These are phyloP conservation scores for Eurois occulta DNA, from an alignment of 2,888 invertebrate genomes.

Conservation along the genomic window DNA sequence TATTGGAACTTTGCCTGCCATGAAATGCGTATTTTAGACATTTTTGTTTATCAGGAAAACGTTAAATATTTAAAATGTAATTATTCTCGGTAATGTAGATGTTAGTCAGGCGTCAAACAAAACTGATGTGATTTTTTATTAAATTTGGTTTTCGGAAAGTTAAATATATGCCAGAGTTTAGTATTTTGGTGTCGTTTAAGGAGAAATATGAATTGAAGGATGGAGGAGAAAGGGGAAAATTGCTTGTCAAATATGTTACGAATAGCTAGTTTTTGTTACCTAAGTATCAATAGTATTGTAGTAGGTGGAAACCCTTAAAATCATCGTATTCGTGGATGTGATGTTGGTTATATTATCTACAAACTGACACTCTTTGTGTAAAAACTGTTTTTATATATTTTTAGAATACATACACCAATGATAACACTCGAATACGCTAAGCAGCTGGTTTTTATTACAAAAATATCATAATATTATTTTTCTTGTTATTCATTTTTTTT, in stretches of 20 bases:
- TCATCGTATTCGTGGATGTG: no score
- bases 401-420: conserved; percentile 5
- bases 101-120: conserved; percentile 46
- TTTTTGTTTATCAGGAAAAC: conserved; percentile 61
- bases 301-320: no score
- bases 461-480: conserved; percentile 8
- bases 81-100: conserved; percentile 59
- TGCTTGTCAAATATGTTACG: no score
- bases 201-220: neutral
- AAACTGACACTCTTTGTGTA: no score
- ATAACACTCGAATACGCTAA: neutral
- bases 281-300: no score
- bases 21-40: conserved; percentile 44
- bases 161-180: neutral
- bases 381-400: no score
- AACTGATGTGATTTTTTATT: conserved; percentile 25
- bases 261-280: no score
- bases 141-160: conserved; percentile 3
- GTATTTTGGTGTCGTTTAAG: neutral
- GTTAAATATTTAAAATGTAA: conserved; percentile 52
- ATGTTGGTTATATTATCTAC: no score
- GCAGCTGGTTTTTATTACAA: conserved; percentile 25
- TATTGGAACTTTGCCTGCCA: conserved; percentile 65
- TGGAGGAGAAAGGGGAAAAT: no score
- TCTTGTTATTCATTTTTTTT: neutral